Conservation (phyloP, 2,797 vertebrate genomes). For the Schizothorax lantsangensis region DNA sequence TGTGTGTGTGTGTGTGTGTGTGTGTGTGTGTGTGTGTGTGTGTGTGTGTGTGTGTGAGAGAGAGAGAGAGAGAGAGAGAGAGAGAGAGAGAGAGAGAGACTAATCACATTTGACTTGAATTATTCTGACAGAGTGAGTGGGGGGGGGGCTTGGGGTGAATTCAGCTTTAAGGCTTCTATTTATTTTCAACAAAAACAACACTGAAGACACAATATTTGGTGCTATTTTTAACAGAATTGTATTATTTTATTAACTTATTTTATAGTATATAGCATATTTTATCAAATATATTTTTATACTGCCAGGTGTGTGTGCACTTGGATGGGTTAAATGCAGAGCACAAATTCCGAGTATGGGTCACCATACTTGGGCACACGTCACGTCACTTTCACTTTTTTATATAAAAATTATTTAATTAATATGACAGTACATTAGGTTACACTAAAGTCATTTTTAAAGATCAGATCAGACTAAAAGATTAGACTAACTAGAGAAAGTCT, state of each 20-base stretch:
- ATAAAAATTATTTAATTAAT: not conserved
- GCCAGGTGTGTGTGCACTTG: too few species aligned
- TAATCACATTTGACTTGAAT: conserved; percentile 60
- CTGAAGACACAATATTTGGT: not conserved
- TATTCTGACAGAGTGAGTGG: conserved; percentile 38
- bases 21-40: conserved; percentile 40
- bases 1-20: conserved; percentile 47
- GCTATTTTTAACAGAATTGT: not conserved
- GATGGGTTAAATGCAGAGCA: too few species aligned
- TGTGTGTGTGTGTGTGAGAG: conserved; percentile 44
- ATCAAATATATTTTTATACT: not conserved
- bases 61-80: conserved; percentile 23
- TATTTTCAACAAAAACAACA: not conserved
- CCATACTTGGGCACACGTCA: too few species aligned
- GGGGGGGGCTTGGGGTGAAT: conserved; percentile 4
- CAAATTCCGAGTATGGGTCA: too few species aligned
- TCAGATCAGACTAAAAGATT: not conserved
- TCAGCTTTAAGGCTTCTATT: conserved; percentile 12
- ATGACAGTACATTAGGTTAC: not conserved
- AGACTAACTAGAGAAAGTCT: not conserved
- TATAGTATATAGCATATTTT: not conserved
- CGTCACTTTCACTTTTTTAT: too few species aligned
- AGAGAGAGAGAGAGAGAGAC: conserved; percentile 50
- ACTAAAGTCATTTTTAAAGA: not conserved
- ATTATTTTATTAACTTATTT: not conserved